A percentile compares a stretch with the other conserved stretches of the same genome.
Conservation (phyloP, 2,888 invertebrate species). For the Rhamnusium bicolor region DNA sequence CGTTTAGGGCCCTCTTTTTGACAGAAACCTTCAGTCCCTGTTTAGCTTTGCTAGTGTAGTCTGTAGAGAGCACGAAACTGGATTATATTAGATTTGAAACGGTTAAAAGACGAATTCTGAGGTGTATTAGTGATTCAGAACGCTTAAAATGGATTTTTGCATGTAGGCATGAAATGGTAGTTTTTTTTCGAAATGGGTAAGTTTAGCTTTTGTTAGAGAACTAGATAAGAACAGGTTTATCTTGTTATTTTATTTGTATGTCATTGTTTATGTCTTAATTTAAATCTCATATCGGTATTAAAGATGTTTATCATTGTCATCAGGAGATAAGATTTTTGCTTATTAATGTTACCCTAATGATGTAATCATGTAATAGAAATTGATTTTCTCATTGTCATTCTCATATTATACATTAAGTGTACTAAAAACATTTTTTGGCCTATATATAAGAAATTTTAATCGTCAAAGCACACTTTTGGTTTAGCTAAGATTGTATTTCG, state of each 20-base stretch:
- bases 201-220: neutral
- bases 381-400: too few species aligned
- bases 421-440: too few species aligned
- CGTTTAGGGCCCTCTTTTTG: conserved; percentile 42
- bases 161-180: conserved; percentile 9
- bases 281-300: neutral
- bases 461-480: too few species aligned
- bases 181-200: conserved; percentile 20
- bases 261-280: neutral
- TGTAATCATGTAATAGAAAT: too few species aligned
- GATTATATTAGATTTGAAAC: neutral
- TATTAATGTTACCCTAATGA: too few species aligned
- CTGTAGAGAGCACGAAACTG: conserved; percentile 24
- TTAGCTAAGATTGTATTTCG: too few species aligned
- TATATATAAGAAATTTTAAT: too few species aligned
- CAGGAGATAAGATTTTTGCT: too few species aligned
- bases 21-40: conserved; percentile 39
- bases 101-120: neutral
- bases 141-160: neutral
- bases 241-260: neutral
- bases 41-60: conserved; percentile 38
- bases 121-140: neutral
- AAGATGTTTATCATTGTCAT: neutral
- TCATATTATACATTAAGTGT: too few species aligned
- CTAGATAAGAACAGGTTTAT: neutral